Base-by-base conservation (phyloP, 2,888 invertebrate species). In the Bellardia bayeri region DNA sequence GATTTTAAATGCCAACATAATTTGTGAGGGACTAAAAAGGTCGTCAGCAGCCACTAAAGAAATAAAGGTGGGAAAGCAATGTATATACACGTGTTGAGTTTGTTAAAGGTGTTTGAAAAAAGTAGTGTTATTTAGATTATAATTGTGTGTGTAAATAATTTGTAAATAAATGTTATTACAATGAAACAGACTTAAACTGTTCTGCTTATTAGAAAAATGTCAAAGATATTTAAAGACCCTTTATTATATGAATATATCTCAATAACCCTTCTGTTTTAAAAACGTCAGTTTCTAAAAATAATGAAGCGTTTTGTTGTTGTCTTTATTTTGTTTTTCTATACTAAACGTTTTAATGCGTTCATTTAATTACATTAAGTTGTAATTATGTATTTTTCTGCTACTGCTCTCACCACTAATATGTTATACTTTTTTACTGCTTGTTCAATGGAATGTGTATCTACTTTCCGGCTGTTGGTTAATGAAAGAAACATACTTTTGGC, bases 301-400 rank as follows among this genome's bases (percentile, higher is more conserved):
- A 42, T 64, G 64, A 16, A 4, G 2, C 16, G 6, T 42, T 64
- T 16, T 42, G 9, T 42, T 42, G 2, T 13, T 45, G 45, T 14
- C 45, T 42, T 14, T 1, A 1, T 33, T 14, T 0, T 5, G 3
- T 61, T 58, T 61, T 54, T 42, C 56, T 54, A 42, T 68, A 79
- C 37, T 61, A 69, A 69, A 69, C 45, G 13, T 68, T 68, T 66
- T 68, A 69, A 79, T 79, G 79, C 79, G 49, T 79, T 69, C 45
- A 79, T 79, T 79, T 79, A 69, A 69, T 79, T 69, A 79, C 79
- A 79, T 79, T 79, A 69, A 69, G 33, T 69, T 68, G 79, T 79
- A 69, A 79, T 79, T 69, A 79, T 79, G 61, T 61, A 37, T 49
- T 58, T 33, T 37, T 61, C 58, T 16, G 61, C 74, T 33, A 74